phyloP scores from a whole-genome alignment of 1,140 invertebrate genomes.

The Drosophila auraria region DNA sequence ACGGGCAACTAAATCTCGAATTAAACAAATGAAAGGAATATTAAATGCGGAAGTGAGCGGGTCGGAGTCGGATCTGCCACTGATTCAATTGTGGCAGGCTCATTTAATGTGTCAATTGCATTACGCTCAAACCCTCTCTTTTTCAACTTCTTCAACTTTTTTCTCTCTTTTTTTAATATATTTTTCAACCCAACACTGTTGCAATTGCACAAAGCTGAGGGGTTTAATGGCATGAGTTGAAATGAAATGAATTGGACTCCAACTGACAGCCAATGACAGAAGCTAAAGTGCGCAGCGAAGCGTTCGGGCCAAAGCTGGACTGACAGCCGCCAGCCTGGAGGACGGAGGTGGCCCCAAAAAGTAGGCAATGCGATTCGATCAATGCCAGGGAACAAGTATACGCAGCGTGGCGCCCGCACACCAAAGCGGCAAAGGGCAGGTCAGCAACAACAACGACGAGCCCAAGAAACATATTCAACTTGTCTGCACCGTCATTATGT shows the following conservation, averaged over 20 bases:
- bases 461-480: constrained; percentile 43
- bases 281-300: constrained; percentile 41
- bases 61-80: constrained; percentile 8
- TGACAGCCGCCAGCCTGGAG: constrained; percentile 18
- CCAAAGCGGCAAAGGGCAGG: constrained; percentile 41
- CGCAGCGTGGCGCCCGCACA: constrained; percentile 44
- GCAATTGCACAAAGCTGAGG: constrained; percentile 20
- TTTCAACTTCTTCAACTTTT: too few relatives aligned
- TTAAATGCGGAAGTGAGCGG: constrained; percentile 17
- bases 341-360: constrained; percentile 39
- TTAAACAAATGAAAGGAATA: constrained; percentile 31
- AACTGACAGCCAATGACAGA: constrained; percentile 49
- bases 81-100: constrained; percentile 39
- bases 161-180: neutral
- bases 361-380: constrained; percentile 67
- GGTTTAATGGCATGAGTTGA: constrained; percentile 3
- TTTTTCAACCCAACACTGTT: constrained; percentile 12
- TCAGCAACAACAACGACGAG: constrained; percentile 33
- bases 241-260: constrained; percentile 25
- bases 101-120: constrained; percentile 55
- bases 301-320: constrained; percentile 2
- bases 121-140: constrained; percentile 25
- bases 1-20: constrained; percentile 1
- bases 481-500: constrained; percentile 51
- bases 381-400: constrained; percentile 49